Evolutionary conservation across 2,113 vertebrate species (phyloP), one percentile per base, ranked within the genome.

Genomic region (Oreochromis tanganicae): DNA sequence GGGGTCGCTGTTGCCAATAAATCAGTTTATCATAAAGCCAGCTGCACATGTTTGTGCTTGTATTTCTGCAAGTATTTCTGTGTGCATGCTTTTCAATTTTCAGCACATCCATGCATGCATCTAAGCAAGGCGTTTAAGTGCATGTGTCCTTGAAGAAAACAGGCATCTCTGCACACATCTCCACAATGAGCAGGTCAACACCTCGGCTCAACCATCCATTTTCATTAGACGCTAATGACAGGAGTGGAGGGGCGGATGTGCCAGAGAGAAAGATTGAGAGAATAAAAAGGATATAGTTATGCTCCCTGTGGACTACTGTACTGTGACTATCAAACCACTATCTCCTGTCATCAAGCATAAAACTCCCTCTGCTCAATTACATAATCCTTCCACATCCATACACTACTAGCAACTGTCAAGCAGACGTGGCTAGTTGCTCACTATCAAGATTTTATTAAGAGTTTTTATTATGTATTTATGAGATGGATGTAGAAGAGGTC

Each of bases 141-240:
- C 17, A 34, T 52, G 50, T 5, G 9, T 78, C 91, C 81, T 90
- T 83, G 43, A 91, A 56, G 59, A 57, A 81, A 80, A 85, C 68
- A 55, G 85, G 83, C 85, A 83, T 85, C 61, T 63, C 43, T 75
- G 71, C 68, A 17, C 89, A 55, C 32, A 81, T 87, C 86, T 92
- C 63, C 54, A 24, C 83, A 50, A 83, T 46, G 83, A 88, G 87
- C 85, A 73, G 92, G 93, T 92, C 92, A 94, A 93, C 92, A 91
- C 90, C 87, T 91, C 63, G 41, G 83, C 87, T 89, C 75, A 36
- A 13, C 81, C 90, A 90, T 94, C 91, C 83, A 90, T 95, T 94
- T 94, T 90, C 92, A 95, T 94, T 91, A 91, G 85, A 85, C 11
- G 16, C 61, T 90, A 95, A 93, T 88, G 93, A 88, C 90, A 83